phyloP scores from a whole-genome alignment of 2,888 invertebrate genomes.

The Drosophila siamana region DNA sequence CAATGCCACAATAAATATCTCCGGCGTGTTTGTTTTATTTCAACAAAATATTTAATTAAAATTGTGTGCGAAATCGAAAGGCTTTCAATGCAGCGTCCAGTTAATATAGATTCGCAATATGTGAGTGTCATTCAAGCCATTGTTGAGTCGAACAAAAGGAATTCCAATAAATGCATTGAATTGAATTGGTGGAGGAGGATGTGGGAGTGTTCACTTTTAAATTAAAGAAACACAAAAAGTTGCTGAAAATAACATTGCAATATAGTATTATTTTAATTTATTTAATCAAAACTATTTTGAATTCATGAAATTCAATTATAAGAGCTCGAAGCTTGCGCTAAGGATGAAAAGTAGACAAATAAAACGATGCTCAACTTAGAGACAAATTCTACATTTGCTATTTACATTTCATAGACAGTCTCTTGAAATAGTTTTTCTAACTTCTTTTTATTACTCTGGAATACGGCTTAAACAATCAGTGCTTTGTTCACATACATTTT shows the following conservation, averaged over 20 bases:
- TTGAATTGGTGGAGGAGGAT: neutral
- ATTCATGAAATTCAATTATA: too few relatives aligned
- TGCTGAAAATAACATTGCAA: too few relatives aligned
- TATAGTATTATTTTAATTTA: too few relatives aligned
- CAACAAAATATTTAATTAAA: constrained; percentile 21
- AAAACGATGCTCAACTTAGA: too few relatives aligned
- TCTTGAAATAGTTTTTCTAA: neutral
- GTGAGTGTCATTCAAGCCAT: constrained; percentile 6
- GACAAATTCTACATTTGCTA: too few relatives aligned
- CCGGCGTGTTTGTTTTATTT: constrained; percentile 7
- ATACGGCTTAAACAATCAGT: neutral
- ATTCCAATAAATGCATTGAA: constrained; percentile 4
- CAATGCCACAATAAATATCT: neutral
- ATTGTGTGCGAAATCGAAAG: constrained; percentile 5
- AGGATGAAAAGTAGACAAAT: too few relatives aligned
- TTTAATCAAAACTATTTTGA: too few relatives aligned
- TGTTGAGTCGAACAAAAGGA: constrained; percentile 22
- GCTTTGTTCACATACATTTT: neutral
- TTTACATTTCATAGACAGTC: too few relatives aligned
- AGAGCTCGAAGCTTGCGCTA: too few relatives aligned
- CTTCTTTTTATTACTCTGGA: neutral
- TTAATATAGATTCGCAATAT: neutral
- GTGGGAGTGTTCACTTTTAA: neutral
- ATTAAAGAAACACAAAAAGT: neutral
- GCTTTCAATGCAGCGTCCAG: neutral